Evolutionary conservation across 1,140 invertebrate genomes (phyloP).

Genomic region (Drosophila repleta): DNA sequence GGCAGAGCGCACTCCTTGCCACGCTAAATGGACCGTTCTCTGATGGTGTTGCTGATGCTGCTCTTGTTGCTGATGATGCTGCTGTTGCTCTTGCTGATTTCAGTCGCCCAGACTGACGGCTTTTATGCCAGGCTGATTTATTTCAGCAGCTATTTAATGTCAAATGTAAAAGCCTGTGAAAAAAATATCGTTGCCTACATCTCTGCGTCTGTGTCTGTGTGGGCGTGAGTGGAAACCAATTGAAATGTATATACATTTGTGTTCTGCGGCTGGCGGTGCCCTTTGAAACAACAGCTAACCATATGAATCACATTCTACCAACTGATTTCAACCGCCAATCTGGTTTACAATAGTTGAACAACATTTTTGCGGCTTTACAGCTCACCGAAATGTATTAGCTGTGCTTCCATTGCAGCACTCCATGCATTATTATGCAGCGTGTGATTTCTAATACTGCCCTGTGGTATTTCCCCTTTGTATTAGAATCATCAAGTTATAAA

Average conservation of each 20-base stretch:
- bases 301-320: constrained; percentile 22
- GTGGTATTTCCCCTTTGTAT: neutral
- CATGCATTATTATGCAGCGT: neutral
- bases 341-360: constrained; percentile 22
- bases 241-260: constrained; percentile 42
- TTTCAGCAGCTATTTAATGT: constrained; percentile 79
- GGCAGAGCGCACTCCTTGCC: neutral
- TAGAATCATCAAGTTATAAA: neutral
- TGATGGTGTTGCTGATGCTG: constrained; percentile 47
- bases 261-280: constrained; percentile 25
- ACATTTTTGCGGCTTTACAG: constrained; percentile 24
- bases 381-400: constrained; percentile 15
- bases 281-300: constrained; percentile 21
- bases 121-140: constrained; percentile 61
- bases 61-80: constrained; percentile 28
- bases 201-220: constrained; percentile 23
- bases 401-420: neutral
- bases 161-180: constrained; percentile 46
- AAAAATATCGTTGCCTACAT: constrained; percentile 61
- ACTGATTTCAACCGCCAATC: constrained; percentile 29
- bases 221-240: constrained; percentile 42
- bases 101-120: neutral
- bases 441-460: neutral
- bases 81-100: constrained; percentile 30
- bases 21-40: neutral